These are phyloP conservation scores for Hydraecia micacea DNA, from an alignment of 2,888 invertebrate genomes.

Conservation along the genomic window DNA sequence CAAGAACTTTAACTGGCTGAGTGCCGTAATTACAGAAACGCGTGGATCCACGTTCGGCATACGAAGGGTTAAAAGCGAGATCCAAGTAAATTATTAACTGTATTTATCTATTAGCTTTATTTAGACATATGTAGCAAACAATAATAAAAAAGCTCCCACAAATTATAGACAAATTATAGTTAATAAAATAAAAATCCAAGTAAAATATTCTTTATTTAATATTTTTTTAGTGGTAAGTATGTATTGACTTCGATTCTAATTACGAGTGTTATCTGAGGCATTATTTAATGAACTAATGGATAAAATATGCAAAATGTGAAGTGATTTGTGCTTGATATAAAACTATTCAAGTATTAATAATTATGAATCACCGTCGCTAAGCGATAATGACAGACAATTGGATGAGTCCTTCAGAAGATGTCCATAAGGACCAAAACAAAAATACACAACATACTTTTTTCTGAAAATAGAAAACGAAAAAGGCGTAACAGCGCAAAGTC, in stretches of 20 bases:
- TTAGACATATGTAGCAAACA: neutral
- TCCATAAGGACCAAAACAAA: neutral
- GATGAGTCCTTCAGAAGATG: neutral
- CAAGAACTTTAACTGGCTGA: neutral
- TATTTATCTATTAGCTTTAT: neutral
- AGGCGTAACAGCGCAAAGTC: neutral
- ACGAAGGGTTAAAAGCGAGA: neutral
- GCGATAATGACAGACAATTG: neutral
- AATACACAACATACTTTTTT: neutral
- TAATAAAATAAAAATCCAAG: neutral
- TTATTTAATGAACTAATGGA: conserved; percentile 1
- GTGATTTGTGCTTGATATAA: neutral
- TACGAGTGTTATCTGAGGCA: neutral
- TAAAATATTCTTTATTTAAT: neutral
- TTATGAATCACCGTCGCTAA: conserved; percentile 2
- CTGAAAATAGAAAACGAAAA: neutral
- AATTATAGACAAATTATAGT: neutral
- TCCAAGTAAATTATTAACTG: neutral
- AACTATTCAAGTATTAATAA: conserved; percentile 2
- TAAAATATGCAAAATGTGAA: conserved; percentile 24
- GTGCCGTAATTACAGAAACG: neutral
- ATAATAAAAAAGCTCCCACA: neutral
- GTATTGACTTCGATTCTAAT: neutral
- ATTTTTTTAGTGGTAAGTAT: neutral
- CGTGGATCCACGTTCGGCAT: neutral